Evolutionary conservation across 2,113 vertebrate genomes (phyloP), one percentile per base, ranked within the genome.

Genomic region (Thoracochromis brauschi): DNA sequence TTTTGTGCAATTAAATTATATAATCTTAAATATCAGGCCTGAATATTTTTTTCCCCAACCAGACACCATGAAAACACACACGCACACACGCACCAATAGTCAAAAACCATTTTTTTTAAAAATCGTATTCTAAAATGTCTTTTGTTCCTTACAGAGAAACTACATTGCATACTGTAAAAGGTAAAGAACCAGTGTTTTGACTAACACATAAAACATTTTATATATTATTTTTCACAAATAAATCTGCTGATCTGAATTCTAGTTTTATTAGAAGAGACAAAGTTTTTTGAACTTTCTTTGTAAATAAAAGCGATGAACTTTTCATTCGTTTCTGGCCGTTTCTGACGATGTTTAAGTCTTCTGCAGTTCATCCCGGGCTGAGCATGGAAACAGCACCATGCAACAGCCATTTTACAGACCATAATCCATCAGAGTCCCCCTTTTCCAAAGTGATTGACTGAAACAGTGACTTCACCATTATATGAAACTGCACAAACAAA

Each of bases 181-280:
- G 79, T 92, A 89, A 94, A 82, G 89, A 90, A 84, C 82, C 91
- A 94, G 92, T 92, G 87, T 93, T 88, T 89, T 38, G 86, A 94
- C 92, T 94, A 86, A 86, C 88, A 94, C 86, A 84, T 94, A 89
- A 94, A 90, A 92, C 45, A 90, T 53, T 35, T 85, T 84, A 87
- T 85, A 93, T 86, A 91, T 88, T 85, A 90, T 87, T 92, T 87
- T 92, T 80, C 88, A 94, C 91, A 95, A 95, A 96, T 95, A 95
- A 88, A 94, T 93, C 88, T 88, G 78, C 57, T 53, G 31, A 89
- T 91, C 57, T 91, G 71, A 90, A 81, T 88, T 80, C 29, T 82
- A 81, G 57, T 82, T 68, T 75, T 49, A 84, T 88, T 73, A 83
- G 12, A 84, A 81, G 42, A 85, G 45, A 87, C 55, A 42, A 8